phyloP scores from a whole-genome alignment of 2,797 vertebrate species.

The Columba guinea region DNA sequence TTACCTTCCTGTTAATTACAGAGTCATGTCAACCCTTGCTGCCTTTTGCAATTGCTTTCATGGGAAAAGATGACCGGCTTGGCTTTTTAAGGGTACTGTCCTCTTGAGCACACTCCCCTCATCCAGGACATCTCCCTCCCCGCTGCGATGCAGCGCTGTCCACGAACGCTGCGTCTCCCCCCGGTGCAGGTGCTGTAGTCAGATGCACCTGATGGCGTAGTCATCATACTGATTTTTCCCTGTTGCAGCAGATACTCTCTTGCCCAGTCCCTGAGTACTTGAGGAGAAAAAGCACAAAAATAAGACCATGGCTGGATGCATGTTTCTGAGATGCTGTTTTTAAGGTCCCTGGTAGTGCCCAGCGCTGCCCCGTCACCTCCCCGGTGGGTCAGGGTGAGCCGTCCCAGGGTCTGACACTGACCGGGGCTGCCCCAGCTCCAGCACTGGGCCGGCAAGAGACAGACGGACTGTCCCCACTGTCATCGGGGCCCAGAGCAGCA shows the following conservation, averaged over 20 bases:
- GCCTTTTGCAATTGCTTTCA: not conserved
- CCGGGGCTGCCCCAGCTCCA: not conserved
- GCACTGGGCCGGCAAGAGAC: fast-evolving
- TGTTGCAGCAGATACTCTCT: not conserved
- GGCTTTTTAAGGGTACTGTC: not conserved
- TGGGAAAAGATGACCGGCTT: not conserved
- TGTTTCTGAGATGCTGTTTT: fast-evolving
- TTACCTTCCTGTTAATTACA: not conserved
- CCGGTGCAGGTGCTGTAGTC: not conserved
- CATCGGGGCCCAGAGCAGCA: fast-evolving
- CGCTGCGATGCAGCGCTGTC: conserved; percentile 1
- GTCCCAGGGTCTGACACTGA: fast-evolving
- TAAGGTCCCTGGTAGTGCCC: no score
- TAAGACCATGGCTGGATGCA: not conserved
- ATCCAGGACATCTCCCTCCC: not conserved
- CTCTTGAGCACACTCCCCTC: not conserved
- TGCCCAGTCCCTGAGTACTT: not conserved
- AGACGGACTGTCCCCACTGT: fast-evolving
- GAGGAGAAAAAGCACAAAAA: not conserved
- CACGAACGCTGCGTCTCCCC: not conserved
- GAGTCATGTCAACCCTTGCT: not conserved
- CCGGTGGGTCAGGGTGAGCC: fast-evolving
- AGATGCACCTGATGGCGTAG: conserved; percentile 1
- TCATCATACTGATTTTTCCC: conserved; percentile 39
- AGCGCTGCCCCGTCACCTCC: fast-evolving